A percentile compares a stretch with the other conserved stretches of the same genome.
Evolutionary conservation across 2,113 vertebrate genomes (phyloP).

Genomic region (Pelodiscus sinensis): DNA sequence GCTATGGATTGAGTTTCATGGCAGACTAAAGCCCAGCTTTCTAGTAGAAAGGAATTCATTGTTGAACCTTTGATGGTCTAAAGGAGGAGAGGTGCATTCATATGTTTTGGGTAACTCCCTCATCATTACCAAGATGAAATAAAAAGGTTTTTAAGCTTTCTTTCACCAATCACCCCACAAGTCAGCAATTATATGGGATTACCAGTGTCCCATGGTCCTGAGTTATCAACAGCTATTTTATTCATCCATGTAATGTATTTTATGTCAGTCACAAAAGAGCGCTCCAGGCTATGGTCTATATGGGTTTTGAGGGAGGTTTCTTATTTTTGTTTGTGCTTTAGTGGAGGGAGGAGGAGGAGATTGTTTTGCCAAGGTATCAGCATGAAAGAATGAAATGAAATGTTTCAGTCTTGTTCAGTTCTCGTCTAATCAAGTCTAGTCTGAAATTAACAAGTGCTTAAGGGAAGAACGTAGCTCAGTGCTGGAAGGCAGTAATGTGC

Average conservation of each 20-base stretch:
- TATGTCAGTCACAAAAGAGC: slow-evolving; percentile 61
- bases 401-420: slow-evolving; percentile 46
- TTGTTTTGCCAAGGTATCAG: slow-evolving; percentile 65
- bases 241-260: slow-evolving; percentile 38
- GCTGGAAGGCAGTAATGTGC: slow-evolving; percentile 51
- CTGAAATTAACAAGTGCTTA: slow-evolving; percentile 67
- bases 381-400: slow-evolving; percentile 57
- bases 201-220: slow-evolving; percentile 58
- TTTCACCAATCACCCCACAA: slow-evolving; percentile 45
- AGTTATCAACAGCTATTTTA: slow-evolving; percentile 58
- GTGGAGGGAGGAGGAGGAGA: slow-evolving; percentile 21
- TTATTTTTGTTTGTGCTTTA: slow-evolving; percentile 69
- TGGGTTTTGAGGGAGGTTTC: slow-evolving; percentile 40
- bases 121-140: slow-evolving; percentile 63
- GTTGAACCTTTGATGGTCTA: slow-evolving; percentile 74
- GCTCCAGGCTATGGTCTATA: slow-evolving; percentile 59
- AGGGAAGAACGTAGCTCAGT: slow-evolving; percentile 37
- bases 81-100: slow-evolving; percentile 53
- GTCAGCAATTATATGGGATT: slow-evolving; percentile 71
- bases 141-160: slow-evolving; percentile 66
- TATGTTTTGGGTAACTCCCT: slow-evolving; percentile 69
- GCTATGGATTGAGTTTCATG: slow-evolving; percentile 75
- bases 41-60: slow-evolving; percentile 70
- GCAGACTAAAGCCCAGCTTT: slow-evolving; percentile 62
- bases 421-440: slow-evolving; percentile 64